Evolutionary conservation across 2,888 invertebrate species (phyloP).

Genomic region (Phaedon cochleariae): DNA sequence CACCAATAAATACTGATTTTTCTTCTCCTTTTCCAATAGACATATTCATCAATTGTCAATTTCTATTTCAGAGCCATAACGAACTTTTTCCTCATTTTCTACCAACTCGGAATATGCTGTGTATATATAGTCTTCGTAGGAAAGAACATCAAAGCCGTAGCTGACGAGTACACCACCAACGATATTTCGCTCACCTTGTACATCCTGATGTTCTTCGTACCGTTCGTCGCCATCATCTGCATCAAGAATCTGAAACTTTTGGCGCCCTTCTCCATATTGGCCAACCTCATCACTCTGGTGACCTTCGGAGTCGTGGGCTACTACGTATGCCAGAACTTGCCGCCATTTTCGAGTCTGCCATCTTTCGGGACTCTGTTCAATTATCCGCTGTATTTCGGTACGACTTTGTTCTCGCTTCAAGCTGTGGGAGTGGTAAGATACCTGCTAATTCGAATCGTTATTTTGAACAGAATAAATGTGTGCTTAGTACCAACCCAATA

Average conservation of each 20-base stretch:
- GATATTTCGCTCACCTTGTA: constrained; percentile 47
- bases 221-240: constrained; percentile 82
- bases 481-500: too few relatives aligned
- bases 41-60: constrained; percentile 1
- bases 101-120: constrained; percentile 89
- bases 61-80: constrained; percentile 65
- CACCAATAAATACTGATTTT: too few relatives aligned
- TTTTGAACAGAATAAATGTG: too few relatives aligned
- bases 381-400: constrained; percentile 94
- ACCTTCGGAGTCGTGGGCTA: constrained; percentile 88
- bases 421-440: constrained; percentile 86
- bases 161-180: constrained; percentile 49
- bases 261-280: constrained; percentile 89
- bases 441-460: too few relatives aligned
- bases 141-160: constrained; percentile 56
- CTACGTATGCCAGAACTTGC: constrained; percentile 80
- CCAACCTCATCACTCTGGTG: constrained; percentile 83
- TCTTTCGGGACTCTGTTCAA: constrained; percentile 72
- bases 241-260: constrained; percentile 85
- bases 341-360: constrained; percentile 69
- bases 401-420: constrained; percentile 94
- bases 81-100: constrained; percentile 77
- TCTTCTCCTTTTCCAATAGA: too few relatives aligned
- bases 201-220: constrained; percentile 62
- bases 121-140: constrained; percentile 72